Evolutionary conservation across 2,113 vertebrate species (phyloP), one percentile per base, ranked within the genome.

Genomic region (Chaetops frenatus): DNA sequence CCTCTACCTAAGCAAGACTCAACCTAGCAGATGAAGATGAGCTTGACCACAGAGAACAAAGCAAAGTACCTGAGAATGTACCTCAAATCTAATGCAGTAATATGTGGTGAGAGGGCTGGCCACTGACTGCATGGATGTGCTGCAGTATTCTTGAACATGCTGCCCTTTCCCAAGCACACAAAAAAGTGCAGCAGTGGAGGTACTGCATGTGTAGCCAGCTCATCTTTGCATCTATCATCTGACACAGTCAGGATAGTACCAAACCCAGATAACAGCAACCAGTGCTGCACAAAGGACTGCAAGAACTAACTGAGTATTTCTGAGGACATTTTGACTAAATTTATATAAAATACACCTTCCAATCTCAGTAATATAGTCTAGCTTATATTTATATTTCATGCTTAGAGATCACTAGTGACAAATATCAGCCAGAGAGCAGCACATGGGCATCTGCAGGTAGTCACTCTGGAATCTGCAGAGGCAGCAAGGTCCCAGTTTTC

Each of bases 371-470:
- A 20, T 40, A 51, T 17, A 50, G 2, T 6, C 44, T 57, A 72
- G 2, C 3, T 67, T 56, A 18, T 12, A n/a, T 44, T 77, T 60
- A 44, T 16, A 4, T 61, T 85, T 90, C 38, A 38, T 35, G 23
- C 44, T 67, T 15, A 91, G 57, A 60, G 11, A 48, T 40, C 40
- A n/a, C 13, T 51, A 22, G 19, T 19, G 72, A 31, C 1, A 16
- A 54, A 22, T 11, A 65, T n/a, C n/a, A 53, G 11, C 6, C 27
- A 76, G 48, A 88, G 10, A 92, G 10, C 44, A 64, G 12, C 0
- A 0, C 4, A 53, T 0, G 0, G 5, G 2, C 15, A 31, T 35
- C 9, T 0, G 14, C 5, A 2, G 31, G 16, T 28, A 76, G 45
- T 23, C 20, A 24, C 2, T 0, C n/a, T 61, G 35, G 36, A 80